These are phyloP conservation scores for Alligator sinensis DNA, from an alignment of 2,113 vertebrate species.

Conservation along the genomic window DNA sequence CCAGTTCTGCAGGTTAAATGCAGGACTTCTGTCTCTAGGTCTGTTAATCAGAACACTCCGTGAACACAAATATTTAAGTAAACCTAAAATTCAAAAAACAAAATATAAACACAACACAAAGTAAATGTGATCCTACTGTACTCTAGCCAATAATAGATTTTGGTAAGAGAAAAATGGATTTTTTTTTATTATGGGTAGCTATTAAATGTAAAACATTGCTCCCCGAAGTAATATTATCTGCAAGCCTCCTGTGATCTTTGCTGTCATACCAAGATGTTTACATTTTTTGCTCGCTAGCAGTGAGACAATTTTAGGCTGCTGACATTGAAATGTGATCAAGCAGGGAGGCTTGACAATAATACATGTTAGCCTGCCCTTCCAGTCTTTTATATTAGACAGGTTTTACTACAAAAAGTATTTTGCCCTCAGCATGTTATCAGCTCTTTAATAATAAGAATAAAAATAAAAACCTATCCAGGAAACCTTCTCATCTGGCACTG, in stretches of 20 bases:
- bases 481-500: slow-evolving; percentile 49
- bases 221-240: neutral
- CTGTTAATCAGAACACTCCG: neutral
- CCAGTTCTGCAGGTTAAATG: neutral
- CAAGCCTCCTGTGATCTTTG: neutral
- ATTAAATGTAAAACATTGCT: neutral
- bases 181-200: neutral
- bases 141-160: neutral
- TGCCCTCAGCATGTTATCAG: slow-evolving; percentile 61
- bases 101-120: neutral
- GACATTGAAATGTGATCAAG: slow-evolving; percentile 1
- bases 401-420: slow-evolving; percentile 23
- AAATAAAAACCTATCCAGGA: slow-evolving; percentile 52
- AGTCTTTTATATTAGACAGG: slow-evolving; percentile 43
- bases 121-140: neutral
- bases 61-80: neutral
- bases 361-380: slow-evolving; percentile 24
- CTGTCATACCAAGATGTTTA: neutral
- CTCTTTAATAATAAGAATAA: slow-evolving; percentile 57
- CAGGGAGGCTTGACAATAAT: slow-evolving; percentile 35
- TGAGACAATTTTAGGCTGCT: neutral
- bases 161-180: neutral
- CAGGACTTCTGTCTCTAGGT: neutral
- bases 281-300: neutral
- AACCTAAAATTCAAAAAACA: neutral